Evolutionary conservation across 1,140 invertebrate species (phyloP).

Genomic region (Augochlora pura): DNA sequence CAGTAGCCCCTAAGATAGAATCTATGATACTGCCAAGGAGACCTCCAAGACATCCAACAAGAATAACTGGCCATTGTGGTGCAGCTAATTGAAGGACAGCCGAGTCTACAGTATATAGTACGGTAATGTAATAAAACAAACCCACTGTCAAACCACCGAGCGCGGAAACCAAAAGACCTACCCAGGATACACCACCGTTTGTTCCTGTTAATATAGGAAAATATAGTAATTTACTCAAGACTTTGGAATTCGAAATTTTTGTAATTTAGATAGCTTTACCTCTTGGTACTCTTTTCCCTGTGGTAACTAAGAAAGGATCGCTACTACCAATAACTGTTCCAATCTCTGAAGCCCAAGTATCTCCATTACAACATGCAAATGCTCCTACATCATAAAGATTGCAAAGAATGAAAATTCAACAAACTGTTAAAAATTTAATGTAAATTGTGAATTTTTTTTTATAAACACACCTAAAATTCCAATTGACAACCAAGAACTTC

Average conservation of each 20-base stretch:
- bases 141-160: constrained; percentile 89
- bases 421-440: background rate
- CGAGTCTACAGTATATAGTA: constrained; percentile 84
- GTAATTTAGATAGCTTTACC: constrained; percentile 76
- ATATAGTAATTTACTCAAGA: background rate
- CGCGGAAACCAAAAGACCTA: constrained; percentile 87
- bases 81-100: constrained; percentile 83
- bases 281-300: constrained; percentile 87
- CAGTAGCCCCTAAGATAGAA: constrained; percentile 90
- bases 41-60: constrained; percentile 86
- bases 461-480: constrained; percentile 85
- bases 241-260: background rate
- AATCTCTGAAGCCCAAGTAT: constrained; percentile 95
- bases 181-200: constrained; percentile 89
- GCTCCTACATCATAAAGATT: constrained; percentile 80
- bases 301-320: constrained; percentile 90
- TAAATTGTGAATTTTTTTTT: background rate
- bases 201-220: constrained; percentile 83
- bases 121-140: constrained; percentile 85
- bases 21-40: constrained; percentile 91
- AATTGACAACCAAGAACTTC: constrained; percentile 90
- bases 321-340: constrained; percentile 87
- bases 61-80: constrained; percentile 90
- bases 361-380: constrained; percentile 91
- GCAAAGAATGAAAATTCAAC: constrained; percentile 3